phyloP scores from a whole-genome alignment of 2,888 invertebrate genomes.

The Tinea semifulvella region DNA sequence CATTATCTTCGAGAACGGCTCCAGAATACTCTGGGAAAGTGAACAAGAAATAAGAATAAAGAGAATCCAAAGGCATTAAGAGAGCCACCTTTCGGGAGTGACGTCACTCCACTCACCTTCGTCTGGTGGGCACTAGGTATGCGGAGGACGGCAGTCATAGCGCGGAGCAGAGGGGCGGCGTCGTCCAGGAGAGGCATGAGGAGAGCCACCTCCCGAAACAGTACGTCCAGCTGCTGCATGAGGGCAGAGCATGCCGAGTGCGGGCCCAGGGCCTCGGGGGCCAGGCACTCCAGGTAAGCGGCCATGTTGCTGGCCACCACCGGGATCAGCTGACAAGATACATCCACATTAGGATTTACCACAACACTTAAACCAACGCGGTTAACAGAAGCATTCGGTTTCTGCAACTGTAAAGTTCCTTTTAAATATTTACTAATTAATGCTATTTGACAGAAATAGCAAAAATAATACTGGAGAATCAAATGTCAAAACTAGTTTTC shows the following conservation, averaged over 20 bases:
- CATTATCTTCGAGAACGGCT: conserved; percentile 94
- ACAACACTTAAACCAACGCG: no score
- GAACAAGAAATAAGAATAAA: background rate
- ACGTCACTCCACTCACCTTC: no score
- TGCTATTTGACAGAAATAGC: no score
- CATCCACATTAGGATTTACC: no score
- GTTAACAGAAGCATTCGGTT: no score
- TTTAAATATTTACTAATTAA: no score
- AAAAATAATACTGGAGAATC: background rate
- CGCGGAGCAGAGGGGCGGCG: conserved; percentile 74
- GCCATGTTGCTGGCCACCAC: conserved; percentile 91
- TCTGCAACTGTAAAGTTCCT: no score
- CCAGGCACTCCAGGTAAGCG: conserved; percentile 91
- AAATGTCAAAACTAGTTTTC: no score
- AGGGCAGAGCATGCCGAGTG: conserved; percentile 76
- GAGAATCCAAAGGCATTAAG: no score
- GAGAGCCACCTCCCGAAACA: conserved; percentile 81
- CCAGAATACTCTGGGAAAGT: conserved; percentile 77
- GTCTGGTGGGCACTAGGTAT: conserved; percentile 84
- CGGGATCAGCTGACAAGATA: conserved; percentile 73
- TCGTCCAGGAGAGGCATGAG: conserved; percentile 75
- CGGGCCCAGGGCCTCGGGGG: conserved; percentile 80
- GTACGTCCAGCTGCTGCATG: conserved; percentile 84
- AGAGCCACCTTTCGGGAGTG: no score
- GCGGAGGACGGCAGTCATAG: conserved; percentile 82